Conservation (phyloP, 2,797 vertebrate genomes). For the Myotis pilosus region DNA sequence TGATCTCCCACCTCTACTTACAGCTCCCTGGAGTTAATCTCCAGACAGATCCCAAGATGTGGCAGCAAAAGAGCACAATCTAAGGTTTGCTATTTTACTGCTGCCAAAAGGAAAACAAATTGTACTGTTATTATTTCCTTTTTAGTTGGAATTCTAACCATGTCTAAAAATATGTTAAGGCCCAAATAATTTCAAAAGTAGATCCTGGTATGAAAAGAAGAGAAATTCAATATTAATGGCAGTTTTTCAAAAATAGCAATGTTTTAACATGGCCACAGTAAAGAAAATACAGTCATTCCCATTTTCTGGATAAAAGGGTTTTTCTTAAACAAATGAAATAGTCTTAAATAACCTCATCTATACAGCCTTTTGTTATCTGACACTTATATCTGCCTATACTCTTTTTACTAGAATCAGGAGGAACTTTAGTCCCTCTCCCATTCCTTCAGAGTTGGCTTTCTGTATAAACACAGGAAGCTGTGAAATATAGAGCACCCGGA, state of each 20-base stretch:
- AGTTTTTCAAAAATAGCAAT: neutral
- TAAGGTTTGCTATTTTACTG: neutral
- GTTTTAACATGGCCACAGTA: neutral
- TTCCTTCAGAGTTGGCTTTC: neutral
- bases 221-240: neutral
- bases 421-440: neutral
- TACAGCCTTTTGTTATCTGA: neutral
- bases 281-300: neutral
- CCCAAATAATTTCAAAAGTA: conserved; percentile 34
- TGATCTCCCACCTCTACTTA: neutral
- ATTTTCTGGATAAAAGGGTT: neutral
- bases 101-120: neutral
- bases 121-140: neutral
- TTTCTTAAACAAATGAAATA: neutral
- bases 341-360: neutral
- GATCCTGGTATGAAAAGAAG: neutral
- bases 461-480: neutral
- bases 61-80: neutral
- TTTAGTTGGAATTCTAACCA: neutral
- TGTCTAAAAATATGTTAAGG: conserved; percentile 7
- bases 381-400: neutral
- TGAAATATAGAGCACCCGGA: neutral
- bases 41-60: neutral
- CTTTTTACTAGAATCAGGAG: neutral
- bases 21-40: neutral